Conservation (phyloP, 2,113 vertebrate species). For the Albula glossodonta region DNA sequence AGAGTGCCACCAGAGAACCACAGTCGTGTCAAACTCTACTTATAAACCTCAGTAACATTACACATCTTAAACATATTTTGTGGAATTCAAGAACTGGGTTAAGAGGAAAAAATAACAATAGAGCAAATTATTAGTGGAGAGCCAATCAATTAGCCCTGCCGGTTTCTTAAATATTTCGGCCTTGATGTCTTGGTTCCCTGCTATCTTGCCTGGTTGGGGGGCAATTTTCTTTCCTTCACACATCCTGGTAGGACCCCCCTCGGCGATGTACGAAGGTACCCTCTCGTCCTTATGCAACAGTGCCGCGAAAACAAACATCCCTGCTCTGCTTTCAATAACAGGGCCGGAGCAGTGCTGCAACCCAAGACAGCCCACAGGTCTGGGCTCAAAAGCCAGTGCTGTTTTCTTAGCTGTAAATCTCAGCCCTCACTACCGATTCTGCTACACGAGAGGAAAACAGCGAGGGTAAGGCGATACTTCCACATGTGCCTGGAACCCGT, state of each 20-base stretch:
- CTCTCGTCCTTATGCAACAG: constrained; percentile 60
- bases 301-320: constrained; percentile 63
- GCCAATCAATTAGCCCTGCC: constrained; percentile 21
- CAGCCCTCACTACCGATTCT: constrained; percentile 38
- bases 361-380: constrained; percentile 58
- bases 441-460: constrained; percentile 50
- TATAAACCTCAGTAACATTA: not conserved
- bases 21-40: not conserved
- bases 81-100: not conserved
- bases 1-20: not conserved
- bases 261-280: constrained; percentile 59
- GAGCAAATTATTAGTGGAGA: constrained; percentile 17
- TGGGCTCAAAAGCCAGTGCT: constrained; percentile 46
- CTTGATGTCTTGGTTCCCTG: constrained; percentile 57
- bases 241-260: constrained; percentile 57
- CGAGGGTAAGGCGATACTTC: constrained; percentile 67
- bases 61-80: constrained; percentile 19
- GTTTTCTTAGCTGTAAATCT: constrained; percentile 68
- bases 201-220: constrained; percentile 49
- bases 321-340: constrained; percentile 68
- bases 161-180: constrained; percentile 58
- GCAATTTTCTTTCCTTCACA: constrained; percentile 64
- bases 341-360: constrained; percentile 53
- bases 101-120: not conserved
- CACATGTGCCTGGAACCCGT: constrained; percentile 54